These are phyloP conservation scores for Cynopterus brachyotis DNA, from an alignment of 2,113 vertebrate genomes.

Conservation along the genomic window DNA sequence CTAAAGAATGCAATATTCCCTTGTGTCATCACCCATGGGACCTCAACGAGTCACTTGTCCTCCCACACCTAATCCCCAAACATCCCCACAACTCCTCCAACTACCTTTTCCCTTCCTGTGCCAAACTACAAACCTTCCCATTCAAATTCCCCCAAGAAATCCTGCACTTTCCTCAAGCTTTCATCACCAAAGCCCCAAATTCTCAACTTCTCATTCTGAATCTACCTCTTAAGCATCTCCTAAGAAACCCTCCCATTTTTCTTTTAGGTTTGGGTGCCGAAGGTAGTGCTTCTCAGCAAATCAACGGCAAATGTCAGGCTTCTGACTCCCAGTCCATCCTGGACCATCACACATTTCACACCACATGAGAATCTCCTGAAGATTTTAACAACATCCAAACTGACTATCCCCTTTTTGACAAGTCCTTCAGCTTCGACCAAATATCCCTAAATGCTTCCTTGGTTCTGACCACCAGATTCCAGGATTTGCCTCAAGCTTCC, in stretches of 20 bases:
- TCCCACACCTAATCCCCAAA: neutral
- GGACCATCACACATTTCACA: accelerated
- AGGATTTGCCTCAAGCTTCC: neutral
- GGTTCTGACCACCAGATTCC: neutral
- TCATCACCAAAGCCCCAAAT: neutral
- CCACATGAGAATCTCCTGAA: neutral
- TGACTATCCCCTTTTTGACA: neutral
- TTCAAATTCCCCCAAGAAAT: neutral
- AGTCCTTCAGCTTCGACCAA: neutral
- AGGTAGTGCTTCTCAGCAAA: neutral
- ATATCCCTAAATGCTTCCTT: neutral
- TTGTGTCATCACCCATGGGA: neutral
- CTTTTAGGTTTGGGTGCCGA: neutral
- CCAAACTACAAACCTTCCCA: neutral
- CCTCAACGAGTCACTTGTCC: neutral
- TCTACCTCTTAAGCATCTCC: neutral
- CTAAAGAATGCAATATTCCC: neutral
- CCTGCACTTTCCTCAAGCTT: neutral
- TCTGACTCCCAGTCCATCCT: neutral
- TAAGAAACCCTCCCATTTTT: neutral
- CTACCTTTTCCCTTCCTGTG: neutral
- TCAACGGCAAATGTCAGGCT: accelerated
- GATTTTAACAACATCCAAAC: neutral
- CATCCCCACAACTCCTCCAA: neutral
- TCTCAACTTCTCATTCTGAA: neutral